Conservation (phyloP, 2,888 invertebrate genomes). For the Nomada ruficornis region DNA sequence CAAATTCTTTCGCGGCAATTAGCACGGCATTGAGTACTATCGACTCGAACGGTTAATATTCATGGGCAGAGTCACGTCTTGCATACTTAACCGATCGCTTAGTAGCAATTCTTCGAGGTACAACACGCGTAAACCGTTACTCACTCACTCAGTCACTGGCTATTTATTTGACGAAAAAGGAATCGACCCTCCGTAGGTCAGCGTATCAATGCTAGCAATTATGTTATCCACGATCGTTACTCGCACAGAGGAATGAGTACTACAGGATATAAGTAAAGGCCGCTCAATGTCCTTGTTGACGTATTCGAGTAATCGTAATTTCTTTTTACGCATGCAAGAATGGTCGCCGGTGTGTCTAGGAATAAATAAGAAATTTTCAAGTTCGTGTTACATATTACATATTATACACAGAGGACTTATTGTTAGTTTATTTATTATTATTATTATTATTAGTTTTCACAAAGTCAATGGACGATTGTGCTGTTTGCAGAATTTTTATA, state of each 20-base stretch:
- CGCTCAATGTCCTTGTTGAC: background rate
- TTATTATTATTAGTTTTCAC: too few relatives aligned
- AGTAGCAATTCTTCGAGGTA: constrained; percentile 7
- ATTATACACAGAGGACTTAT: too few relatives aligned
- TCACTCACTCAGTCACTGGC: constrained; percentile 2
- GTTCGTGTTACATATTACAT: too few relatives aligned
- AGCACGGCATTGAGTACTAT: background rate
- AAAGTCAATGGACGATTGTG: too few relatives aligned
- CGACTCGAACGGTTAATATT: constrained; percentile 35
- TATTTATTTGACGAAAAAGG: constrained; percentile 22
- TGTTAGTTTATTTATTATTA: too few relatives aligned
- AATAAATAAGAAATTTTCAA: too few relatives aligned
- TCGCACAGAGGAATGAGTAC: background rate
- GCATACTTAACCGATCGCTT: constrained; percentile 35
- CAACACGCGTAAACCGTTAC: constrained; percentile 36
- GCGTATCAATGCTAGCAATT: background rate
- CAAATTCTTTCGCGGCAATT: constrained; percentile 28
- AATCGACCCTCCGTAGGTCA: background rate
- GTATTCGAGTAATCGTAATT: background rate
- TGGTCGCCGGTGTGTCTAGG: too few relatives aligned
- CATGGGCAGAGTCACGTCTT: constrained; percentile 26
- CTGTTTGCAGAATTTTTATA: too few relatives aligned
- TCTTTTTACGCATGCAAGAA: background rate
- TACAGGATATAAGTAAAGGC: background rate
- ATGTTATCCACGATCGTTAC: background rate